Base-by-base conservation (phyloP, 2,113 vertebrate genomes). In the Brachypteracias leptosomus region DNA sequence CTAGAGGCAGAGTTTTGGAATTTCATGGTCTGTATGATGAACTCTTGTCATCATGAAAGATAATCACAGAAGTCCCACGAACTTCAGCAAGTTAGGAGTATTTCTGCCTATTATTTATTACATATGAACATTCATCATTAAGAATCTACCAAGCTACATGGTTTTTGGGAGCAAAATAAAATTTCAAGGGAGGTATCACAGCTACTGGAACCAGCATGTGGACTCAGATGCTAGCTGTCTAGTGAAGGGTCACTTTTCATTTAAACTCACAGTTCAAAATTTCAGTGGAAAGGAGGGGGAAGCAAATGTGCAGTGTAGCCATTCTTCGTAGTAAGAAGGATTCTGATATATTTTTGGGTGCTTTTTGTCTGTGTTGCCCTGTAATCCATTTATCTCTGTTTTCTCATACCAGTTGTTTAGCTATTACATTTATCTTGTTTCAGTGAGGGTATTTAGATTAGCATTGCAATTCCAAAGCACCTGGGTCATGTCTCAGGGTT, bases 381-480 rank as follows among this genome's bases (percentile, higher is more conserved):
- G 3, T 85, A 95, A 88, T 89, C 81, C 2, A 0, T 89, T 95
- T 96, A 93, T 85, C 77, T 84, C 51, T 85, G 65, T 95, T 94
- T 93, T 82, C 49, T 90, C 88, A 40, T 75, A 61, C 54, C 71
- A 76, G 66, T 85, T 85, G 49, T 52, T 87, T 88, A 89, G 77
- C 74, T 52, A 63, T 88, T 88, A 72, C 13, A 61, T 89, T 95
- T 94, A 82, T 91, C 71, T 88, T 61, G 35, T 79, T 90, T 82
- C 70, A 61, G 24, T 52, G 66, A 88, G 78, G 40, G 14, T 88
- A 81, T 88, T 96, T 93, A 85, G 77, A 68, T 91, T 75, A 90
- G 67, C 82, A 85, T 88, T 96, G 90, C 91, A 88, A 91, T 94
- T 96, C 88, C 85, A 79, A 4, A 85, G 71, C 57, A 90, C 62